These are phyloP conservation scores for Dicrostonyx torquatus DNA, from an alignment of 2,797 vertebrate species.

Conservation along the genomic window DNA sequence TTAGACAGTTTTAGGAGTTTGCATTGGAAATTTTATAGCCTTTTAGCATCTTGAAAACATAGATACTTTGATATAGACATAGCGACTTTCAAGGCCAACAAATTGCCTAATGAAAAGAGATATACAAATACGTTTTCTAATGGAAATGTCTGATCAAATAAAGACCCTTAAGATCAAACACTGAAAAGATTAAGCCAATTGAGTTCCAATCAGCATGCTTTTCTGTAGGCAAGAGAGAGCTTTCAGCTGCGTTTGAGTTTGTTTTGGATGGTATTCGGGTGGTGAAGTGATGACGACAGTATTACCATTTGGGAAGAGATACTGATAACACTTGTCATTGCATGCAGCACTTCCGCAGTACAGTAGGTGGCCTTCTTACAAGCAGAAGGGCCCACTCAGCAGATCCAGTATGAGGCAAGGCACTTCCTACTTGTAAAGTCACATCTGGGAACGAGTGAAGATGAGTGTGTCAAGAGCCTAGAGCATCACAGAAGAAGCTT, in stretches of 20 bases:
- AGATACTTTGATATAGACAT: slow-evolving; percentile 11
- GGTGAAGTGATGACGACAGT: slow-evolving; percentile 49
- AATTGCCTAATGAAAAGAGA: slow-evolving; percentile 29
- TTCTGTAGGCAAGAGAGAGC: slow-evolving; percentile 54
- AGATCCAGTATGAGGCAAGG: background rate
- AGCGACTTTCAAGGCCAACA: slow-evolving; percentile 69
- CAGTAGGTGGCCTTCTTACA: slow-evolving; percentile 57
- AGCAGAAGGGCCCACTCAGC: slow-evolving; percentile 65
- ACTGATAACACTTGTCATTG: slow-evolving; percentile 47
- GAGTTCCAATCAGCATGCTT: slow-evolving; percentile 62
- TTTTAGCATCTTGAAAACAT: slow-evolving; percentile 54
- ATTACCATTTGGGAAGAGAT: slow-evolving; percentile 9
- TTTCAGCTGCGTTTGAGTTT: slow-evolving; percentile 45
- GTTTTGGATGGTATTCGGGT: background rate
- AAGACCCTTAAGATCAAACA: slow-evolving; percentile 68
- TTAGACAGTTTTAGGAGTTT: slow-evolving; percentile 35
- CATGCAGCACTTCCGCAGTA: slow-evolving; percentile 51
- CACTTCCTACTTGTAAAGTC: slow-evolving; percentile 35
- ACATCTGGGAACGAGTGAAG: slow-evolving; percentile 28
- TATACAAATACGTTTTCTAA: slow-evolving; percentile 58
- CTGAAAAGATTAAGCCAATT: slow-evolving; percentile 55
- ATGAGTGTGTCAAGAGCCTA: background rate
- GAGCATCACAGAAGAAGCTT: background rate
- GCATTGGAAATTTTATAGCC: slow-evolving; percentile 49
- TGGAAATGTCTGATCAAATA: slow-evolving; percentile 54